Base-by-base conservation (phyloP, 2,888 invertebrate species). In the Autographa pulchrina region DNA sequence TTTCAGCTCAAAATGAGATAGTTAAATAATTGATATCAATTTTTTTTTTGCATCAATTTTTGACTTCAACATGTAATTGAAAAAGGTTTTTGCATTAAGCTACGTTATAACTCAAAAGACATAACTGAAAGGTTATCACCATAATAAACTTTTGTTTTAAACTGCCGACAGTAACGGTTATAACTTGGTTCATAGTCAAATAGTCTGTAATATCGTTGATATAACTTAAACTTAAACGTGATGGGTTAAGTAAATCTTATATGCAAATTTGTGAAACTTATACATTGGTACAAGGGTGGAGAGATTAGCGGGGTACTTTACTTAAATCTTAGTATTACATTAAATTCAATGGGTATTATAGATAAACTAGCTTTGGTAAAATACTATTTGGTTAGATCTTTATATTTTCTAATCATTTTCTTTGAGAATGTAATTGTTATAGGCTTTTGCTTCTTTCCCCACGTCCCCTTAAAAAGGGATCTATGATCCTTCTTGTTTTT, bases 161-260 rank as follows among this genome's bases (percentile, higher is more conserved):
- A 20, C 54, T 56, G 25, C 20, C 20, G 18, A 54, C 74, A 83
- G 72, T 70, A 83, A 81, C 79, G 76, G 72, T 80, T 84, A 80
- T 85, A 75, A 86, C 80, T 85, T 84, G 78, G 79, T 84, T 68
- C 71, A 67, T 84, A 87, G 78, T 88, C 84, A 87, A 89, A 89
- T 88, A 87, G 81, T 77, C 85, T 85, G 88, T 88, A 85, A 89
- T 87, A 87, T 75, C 74, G 43, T 70, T 70, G 82, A 82, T 79
- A 82, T 84, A 88, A 90, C 88, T 87, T 74, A 86, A 90, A 90
- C 86, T 87, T 85, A 84, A 88, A 83, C 86, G 82, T 76, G 76
- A 74, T 82, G 84, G 85, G 78, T 85, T 89, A 89, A 88, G 91
- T 89, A 91, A 92, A 92, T 90, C 90, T 88, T 85, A 83, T 90